phyloP scores from a whole-genome alignment of 2,113 vertebrate species.

The Corydoras maculifer region DNA sequence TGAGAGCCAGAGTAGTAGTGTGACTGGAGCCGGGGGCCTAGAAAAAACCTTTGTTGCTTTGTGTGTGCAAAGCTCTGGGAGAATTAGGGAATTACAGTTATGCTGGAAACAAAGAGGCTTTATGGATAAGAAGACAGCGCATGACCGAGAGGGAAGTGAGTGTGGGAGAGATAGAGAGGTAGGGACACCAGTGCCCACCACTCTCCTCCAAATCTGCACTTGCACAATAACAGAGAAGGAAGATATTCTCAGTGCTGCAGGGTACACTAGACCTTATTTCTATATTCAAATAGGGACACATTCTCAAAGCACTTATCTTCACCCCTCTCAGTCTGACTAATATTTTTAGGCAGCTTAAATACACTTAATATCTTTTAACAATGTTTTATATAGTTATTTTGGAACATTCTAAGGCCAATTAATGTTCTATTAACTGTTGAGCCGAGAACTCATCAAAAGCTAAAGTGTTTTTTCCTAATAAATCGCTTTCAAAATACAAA shows the following conservation, averaged over 20 bases:
- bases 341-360: conserved; percentile 31
- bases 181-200: conserved; percentile 2
- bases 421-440: no score
- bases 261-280: conserved; percentile 69
- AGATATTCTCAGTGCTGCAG: conserved; percentile 55
- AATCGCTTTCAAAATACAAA: no score
- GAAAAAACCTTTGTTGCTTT: conserved; percentile 9
- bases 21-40: conserved; percentile 13
- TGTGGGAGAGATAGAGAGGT: neutral
- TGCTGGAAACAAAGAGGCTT: conserved; percentile 54
- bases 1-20: neutral
- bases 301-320: conserved; percentile 39
- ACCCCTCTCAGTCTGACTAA: conserved; percentile 6
- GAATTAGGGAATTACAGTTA: conserved; percentile 50
- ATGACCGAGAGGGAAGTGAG: neutral
- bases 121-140: conserved; percentile 46
- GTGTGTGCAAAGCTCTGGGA: conserved; percentile 39
- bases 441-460: no score
- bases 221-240: conserved; percentile 55
- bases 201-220: conserved; percentile 53
- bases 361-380: neutral
- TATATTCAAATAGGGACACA: conserved; percentile 58
- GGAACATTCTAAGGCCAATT: neutral
- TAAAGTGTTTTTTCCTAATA: no score
- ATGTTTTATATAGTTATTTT: neutral